A percentile compares a stretch with the other conserved stretches of the same genome.
These are phyloP conservation scores for Anneissia japonica DNA, from an alignment of 35 echinoderm and acorn worm species.

Conservation along the genomic window DNA sequence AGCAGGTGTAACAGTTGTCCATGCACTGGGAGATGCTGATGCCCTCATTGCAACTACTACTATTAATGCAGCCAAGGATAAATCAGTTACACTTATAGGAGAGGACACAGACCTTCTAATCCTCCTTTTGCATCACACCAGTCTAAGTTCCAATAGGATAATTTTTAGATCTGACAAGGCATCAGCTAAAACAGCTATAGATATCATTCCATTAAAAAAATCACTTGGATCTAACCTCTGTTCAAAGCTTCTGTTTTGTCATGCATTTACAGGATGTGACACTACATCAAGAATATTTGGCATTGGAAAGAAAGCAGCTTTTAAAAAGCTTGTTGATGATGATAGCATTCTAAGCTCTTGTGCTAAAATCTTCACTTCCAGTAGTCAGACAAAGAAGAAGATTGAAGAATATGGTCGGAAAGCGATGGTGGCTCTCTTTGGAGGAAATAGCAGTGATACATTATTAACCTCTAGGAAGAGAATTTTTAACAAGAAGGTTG, in stretches of 20 bases:
- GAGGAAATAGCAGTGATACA: too few species aligned
- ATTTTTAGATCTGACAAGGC: too few species aligned
- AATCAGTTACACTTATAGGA: background rate
- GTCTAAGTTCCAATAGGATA: background rate
- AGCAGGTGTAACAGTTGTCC: background rate
- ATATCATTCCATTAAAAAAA: too few species aligned
- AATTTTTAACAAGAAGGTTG: constrained; percentile 13
- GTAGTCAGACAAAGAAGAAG: too few species aligned
- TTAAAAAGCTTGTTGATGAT: constrained; percentile 40
- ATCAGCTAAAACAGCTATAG: too few species aligned
- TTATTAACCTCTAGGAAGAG: constrained; percentile 7
- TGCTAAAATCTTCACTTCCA: constrained; percentile 21
- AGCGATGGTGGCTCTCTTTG: too few species aligned
- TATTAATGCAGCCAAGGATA: background rate
- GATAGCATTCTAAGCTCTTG: background rate
- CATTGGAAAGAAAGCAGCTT: constrained; percentile 51
- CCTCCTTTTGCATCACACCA: constrained; percentile 1
- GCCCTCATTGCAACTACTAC: background rate
- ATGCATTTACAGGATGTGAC: constrained; percentile 58
- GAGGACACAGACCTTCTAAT: constrained; percentile 33
- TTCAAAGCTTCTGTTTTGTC: constrained; percentile 23
- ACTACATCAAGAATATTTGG: constrained; percentile 50
- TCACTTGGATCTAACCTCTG: too few species aligned
- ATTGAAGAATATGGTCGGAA: too few species aligned
- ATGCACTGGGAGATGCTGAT: constrained; percentile 38